Evolutionary conservation across 2,888 invertebrate species (phyloP), one percentile per base, ranked within the genome.

Genomic region (Aporophyla lueneburgensis): DNA sequence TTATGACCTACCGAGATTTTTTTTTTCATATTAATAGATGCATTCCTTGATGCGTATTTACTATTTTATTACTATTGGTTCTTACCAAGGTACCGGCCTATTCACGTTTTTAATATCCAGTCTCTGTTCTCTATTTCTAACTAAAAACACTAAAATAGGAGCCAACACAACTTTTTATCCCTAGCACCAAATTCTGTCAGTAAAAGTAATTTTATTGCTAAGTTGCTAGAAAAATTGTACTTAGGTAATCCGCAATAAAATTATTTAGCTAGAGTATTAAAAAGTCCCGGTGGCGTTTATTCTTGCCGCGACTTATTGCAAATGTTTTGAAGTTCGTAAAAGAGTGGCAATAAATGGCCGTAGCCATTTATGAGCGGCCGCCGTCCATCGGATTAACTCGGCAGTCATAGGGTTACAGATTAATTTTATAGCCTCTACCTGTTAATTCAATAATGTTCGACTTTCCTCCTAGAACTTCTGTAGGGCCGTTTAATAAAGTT

Each of bases 391-490:
- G 80, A 74, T 80, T 78, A 80, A 40, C 46, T 51, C 62, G 19
- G 58, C 33, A 73, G 66, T 43, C 21, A 19, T 53, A 78, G 75
- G 56, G 78, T 68, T 69, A 73, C 10, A 27, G 69, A 74, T 75
- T 73, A 53, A 71, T 66, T 84, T 69, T 77, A 83, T 72, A 62
- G 76, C 62, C 19, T 10, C 69, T 70, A 77, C 46, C n/a, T 81
- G 53, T 59, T 76, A 27, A 59, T 71, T 67, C 12, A 10, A 40
- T 10, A 21, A 19, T 21, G n/a, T 49, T 73, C 16, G 46, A n/a
- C 16, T 67, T 33, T 49, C 2, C 6, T 81, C 59, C 58, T 69
- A 61, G 24, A 69, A 71, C 24, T 43, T 59, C 21, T 76, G 24
- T 21, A 59, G 14, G 6, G 6, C 40, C 40, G 49, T 27, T 43